Evolutionary conservation across 1,140 invertebrate species (phyloP).

Genomic region (Dinoponera quadriceps): DNA sequence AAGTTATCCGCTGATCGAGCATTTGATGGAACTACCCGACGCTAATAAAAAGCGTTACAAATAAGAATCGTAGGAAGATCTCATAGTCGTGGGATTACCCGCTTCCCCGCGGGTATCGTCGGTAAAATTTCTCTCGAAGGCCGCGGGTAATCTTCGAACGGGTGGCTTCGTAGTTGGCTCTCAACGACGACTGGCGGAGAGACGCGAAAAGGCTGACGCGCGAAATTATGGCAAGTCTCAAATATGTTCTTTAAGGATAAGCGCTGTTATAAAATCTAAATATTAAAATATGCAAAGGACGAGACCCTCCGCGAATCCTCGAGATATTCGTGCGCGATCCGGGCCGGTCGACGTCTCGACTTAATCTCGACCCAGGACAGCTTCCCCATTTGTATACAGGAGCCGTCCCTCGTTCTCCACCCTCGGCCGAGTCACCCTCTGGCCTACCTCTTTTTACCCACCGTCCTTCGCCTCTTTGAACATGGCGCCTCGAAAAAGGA

Average conservation of each 20-base stretch:
- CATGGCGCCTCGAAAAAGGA: constrained; percentile 58
- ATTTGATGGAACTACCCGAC: no score
- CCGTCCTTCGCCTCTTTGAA: background rate
- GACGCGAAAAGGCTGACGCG: background rate
- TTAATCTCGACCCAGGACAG: constrained; percentile 65
- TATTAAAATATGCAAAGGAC: constrained; percentile 1
- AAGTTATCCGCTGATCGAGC: no score
- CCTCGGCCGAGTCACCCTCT: constrained; percentile 6
- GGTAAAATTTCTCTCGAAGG: no score
- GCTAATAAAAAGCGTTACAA: no score
- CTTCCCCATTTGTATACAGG: constrained; percentile 67
- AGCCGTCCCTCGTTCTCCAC: constrained; percentile 36
- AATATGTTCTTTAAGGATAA: background rate
- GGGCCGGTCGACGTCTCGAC: constrained; percentile 42
- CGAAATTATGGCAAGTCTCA: background rate
- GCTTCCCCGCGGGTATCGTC: no score
- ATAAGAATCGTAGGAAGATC: no score
- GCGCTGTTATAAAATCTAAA: background rate
- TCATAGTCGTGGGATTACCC: no score
- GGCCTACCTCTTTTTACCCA: background rate
- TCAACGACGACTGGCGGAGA: background rate
- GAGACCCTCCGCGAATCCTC: background rate
- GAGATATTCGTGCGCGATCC: constrained; percentile 29
- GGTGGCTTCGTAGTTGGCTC: background rate
- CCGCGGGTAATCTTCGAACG: no score